These are phyloP conservation scores for Smithornis capensis DNA, from an alignment of 2,113 vertebrate species.

Conservation along the genomic window DNA sequence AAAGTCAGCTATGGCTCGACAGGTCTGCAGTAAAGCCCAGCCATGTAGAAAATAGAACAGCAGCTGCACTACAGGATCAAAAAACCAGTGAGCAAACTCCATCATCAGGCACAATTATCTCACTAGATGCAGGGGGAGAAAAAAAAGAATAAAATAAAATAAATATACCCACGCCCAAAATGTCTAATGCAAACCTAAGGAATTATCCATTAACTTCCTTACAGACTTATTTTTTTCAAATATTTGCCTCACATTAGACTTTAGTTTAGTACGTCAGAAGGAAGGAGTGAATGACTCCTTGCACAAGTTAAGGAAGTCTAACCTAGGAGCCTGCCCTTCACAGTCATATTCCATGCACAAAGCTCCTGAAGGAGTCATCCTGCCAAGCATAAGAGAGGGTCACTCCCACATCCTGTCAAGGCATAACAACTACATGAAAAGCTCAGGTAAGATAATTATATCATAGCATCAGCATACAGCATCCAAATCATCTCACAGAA, in stretches of 20 bases:
- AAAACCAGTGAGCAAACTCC: constrained; percentile 63
- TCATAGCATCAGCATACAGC: neutral
- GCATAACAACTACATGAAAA: neutral
- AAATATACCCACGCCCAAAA: neutral
- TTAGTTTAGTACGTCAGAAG: neutral
- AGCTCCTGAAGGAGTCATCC: neutral
- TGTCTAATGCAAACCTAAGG: neutral
- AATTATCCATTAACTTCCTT: neutral
- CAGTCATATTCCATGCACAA: neutral
- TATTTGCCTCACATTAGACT: neutral
- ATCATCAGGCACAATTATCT: constrained; percentile 74
- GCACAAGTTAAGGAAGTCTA: neutral
- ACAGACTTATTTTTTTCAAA: neutral
- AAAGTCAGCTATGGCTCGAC: constrained; percentile 78
- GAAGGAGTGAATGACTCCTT: neutral
- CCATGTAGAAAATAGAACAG: constrained; percentile 89
- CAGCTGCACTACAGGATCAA: constrained; percentile 70
- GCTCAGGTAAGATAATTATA: neutral
- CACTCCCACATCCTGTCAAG: neutral
- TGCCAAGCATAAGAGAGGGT: neutral
- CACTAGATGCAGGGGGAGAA: too few species aligned
- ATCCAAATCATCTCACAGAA: neutral
- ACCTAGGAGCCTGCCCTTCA: neutral
- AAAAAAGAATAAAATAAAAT: too few species aligned
- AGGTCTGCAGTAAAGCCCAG: constrained; percentile 84